These are phyloP conservation scores for Noctua janthe DNA, from an alignment of 2,888 invertebrate genomes.

Conservation along the genomic window DNA sequence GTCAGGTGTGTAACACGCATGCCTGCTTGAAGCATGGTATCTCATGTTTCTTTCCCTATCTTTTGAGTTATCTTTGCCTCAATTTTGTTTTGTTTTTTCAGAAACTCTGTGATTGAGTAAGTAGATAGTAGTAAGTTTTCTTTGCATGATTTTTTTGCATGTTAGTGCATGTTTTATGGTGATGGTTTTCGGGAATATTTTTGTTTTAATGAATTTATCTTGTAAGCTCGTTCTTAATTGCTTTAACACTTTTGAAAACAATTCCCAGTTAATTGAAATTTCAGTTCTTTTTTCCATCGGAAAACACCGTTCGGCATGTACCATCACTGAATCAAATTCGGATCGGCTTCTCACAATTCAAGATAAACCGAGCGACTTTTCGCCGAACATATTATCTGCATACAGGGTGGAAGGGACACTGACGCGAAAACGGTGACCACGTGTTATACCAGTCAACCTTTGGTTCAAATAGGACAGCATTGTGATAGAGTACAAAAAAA, in stretches of 20 bases:
- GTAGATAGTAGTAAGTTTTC: conserved; percentile 70
- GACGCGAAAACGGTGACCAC: too few relatives aligned
- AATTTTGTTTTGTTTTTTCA: conserved; percentile 76
- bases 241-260: background rate
- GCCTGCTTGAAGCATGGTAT: conserved; percentile 28
- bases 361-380: background rate
- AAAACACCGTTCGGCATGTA: background rate
- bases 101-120: conserved; percentile 81
- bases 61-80: conserved; percentile 52
- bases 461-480: too few relatives aligned
- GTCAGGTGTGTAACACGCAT: conserved; percentile 14
- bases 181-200: background rate
- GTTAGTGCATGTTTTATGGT: conserved; percentile 15
- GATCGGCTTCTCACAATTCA: background rate
- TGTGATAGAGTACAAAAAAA: too few relatives aligned
- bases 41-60: conserved; percentile 20
- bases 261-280: background rate
- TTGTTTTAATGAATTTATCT: background rate
- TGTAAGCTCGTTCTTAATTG: background rate
- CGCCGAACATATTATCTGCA: background rate
- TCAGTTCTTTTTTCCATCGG: background rate
- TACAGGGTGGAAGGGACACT: too few relatives aligned
- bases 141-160: conserved; percentile 44
- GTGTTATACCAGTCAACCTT: too few relatives aligned
- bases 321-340: background rate